Evolutionary conservation across 1,140 invertebrate genomes (phyloP).

Genomic region (Drosophila suzukii): DNA sequence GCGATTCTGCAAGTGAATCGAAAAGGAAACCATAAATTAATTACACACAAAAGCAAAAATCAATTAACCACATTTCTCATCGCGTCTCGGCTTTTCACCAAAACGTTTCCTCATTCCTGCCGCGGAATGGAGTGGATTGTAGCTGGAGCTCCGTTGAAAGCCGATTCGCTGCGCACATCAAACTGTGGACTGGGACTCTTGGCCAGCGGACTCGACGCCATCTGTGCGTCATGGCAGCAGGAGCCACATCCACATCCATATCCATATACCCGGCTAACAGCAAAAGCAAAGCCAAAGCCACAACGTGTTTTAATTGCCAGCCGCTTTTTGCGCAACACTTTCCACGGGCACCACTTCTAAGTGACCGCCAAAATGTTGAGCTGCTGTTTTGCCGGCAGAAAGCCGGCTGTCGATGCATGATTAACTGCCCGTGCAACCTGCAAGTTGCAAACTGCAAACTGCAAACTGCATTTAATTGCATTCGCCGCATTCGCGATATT

Average conservation of each 20-base stretch:
- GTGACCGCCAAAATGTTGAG: conserved; percentile 75
- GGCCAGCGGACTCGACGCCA: conserved; percentile 46
- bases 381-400: conserved; percentile 38
- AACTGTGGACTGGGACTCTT: conserved; percentile 5
- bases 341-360: conserved; percentile 72
- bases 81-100: conserved; percentile 78
- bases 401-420: conserved; percentile 78
- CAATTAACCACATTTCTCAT: conserved; percentile 79
- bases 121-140: conserved; percentile 30
- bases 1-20: conserved; percentile 8
- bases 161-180: conserved; percentile 74
- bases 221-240: conserved; percentile 69
- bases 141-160: conserved; percentile 44
- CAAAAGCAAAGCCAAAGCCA: conserved; percentile 28
- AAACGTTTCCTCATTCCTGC: conserved; percentile 74
- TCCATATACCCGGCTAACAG: conserved; percentile 26
- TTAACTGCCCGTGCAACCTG: conserved; percentile 73
- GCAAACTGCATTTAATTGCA: conserved; percentile 74
- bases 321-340: conserved; percentile 80
- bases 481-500: conserved; percentile 51
- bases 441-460: conserved; percentile 46
- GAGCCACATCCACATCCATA: conserved; percentile 26
- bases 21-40: conserved; percentile 40
- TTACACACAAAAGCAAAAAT: conserved; percentile 57
- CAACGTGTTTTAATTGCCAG: conserved; percentile 81